Evolutionary conservation across 1,140 invertebrate genomes (phyloP).

Genomic region (Drosophila sulfurigaster): DNA sequence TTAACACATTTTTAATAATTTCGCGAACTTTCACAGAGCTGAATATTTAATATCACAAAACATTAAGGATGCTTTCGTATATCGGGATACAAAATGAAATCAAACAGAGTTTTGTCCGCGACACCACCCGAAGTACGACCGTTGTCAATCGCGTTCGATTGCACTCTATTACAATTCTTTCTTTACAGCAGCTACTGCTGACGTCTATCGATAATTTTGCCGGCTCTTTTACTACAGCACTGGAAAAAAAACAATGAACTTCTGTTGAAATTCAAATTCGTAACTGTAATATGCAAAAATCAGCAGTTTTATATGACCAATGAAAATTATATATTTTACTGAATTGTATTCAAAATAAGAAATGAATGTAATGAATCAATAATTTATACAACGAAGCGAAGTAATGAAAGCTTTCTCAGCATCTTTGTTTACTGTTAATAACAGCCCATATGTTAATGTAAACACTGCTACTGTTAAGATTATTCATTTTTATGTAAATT

Average conservation of each 20-base stretch:
- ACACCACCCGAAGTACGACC: slow-evolving; percentile 16
- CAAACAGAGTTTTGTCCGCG: slow-evolving; percentile 14
- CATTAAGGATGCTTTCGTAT: slow-evolving; percentile 14
- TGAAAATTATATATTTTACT: not conserved
- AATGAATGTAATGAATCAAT: not conserved
- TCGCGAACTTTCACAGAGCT: not conserved
- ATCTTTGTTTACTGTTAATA: not conserved
- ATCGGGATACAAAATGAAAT: slow-evolving; percentile 20
- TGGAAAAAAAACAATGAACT: not conserved
- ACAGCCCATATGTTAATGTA: slow-evolving; percentile 3
- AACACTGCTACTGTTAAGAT: not conserved
- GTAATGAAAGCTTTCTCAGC: not conserved
- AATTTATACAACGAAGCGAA: not conserved
- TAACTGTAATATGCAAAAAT: not conserved
- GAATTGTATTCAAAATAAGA: not conserved
- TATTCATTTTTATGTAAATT: not conserved
- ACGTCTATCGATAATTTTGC: slow-evolving; percentile 33
- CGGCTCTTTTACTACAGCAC: slow-evolving; percentile 1
- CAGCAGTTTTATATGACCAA: not conserved
- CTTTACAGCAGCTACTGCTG: slow-evolving; percentile 27
- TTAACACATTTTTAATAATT: slow-evolving; percentile 16
- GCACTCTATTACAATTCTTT: slow-evolving; percentile 42
- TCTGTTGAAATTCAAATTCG: slow-evolving; percentile 16
- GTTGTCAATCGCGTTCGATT: slow-evolving; percentile 50
- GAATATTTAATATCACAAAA: not conserved